Evolutionary conservation across 1,140 invertebrate species (phyloP).

Genomic region (Procambarus clarkii): DNA sequence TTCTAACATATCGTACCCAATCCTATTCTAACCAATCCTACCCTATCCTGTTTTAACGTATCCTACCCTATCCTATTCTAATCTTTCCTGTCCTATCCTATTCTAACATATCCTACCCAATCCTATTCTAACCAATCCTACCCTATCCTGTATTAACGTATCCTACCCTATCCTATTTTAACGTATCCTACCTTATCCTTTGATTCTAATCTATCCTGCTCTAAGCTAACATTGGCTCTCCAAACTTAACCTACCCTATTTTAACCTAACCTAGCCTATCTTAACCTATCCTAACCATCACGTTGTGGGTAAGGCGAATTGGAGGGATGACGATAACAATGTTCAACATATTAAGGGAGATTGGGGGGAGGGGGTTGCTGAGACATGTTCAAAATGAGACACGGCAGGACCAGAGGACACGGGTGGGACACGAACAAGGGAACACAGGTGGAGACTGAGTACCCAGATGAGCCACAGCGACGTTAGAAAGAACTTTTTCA

Average conservation of each 20-base stretch:
- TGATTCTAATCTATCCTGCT: too few species aligned
- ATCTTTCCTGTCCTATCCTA: background rate
- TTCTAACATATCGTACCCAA: too few species aligned
- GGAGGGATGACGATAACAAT: background rate
- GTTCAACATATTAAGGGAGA: background rate
- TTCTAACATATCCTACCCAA: too few species aligned
- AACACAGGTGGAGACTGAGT: too few species aligned
- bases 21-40: too few species aligned
- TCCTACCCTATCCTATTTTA: background rate
- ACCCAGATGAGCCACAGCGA: too few species aligned
- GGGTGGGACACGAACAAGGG: background rate
- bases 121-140: background rate
- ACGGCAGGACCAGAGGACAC: background rate
- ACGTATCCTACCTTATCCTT: background rate
- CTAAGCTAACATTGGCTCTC: too few species aligned
- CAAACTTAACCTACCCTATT: too few species aligned
- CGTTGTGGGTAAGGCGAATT: background rate
- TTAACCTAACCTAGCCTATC: too few species aligned
- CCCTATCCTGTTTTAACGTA: background rate
- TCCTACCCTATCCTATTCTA: background rate
- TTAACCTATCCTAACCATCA: too few species aligned
- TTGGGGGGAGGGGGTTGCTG: background rate
- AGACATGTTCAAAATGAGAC: background rate
- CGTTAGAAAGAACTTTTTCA: too few species aligned
- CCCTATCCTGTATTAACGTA: too few species aligned